These are phyloP conservation scores for Paguma larvata DNA, from an alignment of 2,797 vertebrate species.

Conservation along the genomic window DNA sequence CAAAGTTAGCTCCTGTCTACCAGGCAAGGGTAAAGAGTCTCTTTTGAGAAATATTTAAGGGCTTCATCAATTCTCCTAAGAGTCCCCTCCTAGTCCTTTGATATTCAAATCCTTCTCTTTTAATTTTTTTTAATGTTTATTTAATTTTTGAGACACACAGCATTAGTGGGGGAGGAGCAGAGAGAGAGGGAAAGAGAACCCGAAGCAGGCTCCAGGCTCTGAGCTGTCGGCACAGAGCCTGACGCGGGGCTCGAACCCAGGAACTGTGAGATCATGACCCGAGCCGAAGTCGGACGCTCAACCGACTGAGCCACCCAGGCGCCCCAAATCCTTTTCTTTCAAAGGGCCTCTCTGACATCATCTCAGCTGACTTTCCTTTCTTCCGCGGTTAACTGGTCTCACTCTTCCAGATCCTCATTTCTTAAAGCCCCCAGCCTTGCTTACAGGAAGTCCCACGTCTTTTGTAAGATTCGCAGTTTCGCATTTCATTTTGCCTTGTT, in stretches of 20 bases:
- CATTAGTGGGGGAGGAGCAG: too few relatives aligned
- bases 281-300: too few relatives aligned
- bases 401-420: neutral
- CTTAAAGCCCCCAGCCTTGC: neutral
- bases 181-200: too few relatives aligned
- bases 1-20: conserved; percentile 32
- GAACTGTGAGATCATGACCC: too few relatives aligned
- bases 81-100: neutral
- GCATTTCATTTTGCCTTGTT: neutral
- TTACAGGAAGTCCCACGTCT: neutral
- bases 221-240: too few relatives aligned
- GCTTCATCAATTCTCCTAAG: neutral
- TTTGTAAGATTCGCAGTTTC: neutral
- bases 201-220: too few relatives aligned
- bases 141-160: too few relatives aligned
- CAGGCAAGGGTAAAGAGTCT: neutral
- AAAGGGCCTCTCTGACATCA: neutral
- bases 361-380: neutral
- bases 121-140: neutral
- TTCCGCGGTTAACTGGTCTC: neutral
- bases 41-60: conserved; percentile 52
- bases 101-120: conserved; percentile 38
- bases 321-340: neutral
- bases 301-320: too few relatives aligned
- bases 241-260: too few relatives aligned